phyloP scores from a whole-genome alignment of 1,140 invertebrate species.

The Rhyzopertha dominica region DNA sequence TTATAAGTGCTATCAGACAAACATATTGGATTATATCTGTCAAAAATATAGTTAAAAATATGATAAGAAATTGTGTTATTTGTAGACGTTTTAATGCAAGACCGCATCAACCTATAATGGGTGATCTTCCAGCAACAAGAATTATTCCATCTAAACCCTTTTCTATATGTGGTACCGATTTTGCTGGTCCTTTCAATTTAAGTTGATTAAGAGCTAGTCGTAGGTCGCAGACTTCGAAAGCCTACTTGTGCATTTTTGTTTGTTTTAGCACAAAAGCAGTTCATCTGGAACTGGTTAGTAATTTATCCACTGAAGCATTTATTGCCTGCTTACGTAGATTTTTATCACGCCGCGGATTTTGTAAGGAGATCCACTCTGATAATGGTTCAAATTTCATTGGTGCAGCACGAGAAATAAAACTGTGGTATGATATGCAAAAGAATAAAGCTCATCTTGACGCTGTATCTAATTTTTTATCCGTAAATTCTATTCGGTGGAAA shows the following conservation, averaged over 20 bases:
- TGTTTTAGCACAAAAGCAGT: slow-evolving; percentile 34
- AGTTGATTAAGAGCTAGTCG: slow-evolving; percentile 23
- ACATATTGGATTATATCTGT: too few species aligned
- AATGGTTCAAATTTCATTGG: slow-evolving; percentile 21
- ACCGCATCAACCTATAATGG: slow-evolving; percentile 39
- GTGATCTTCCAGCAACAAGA: slow-evolving; percentile 35
- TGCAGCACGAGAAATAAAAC: slow-evolving; percentile 6
- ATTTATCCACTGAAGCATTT: slow-evolving; percentile 24
- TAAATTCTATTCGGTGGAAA: too few species aligned
- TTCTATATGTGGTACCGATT: slow-evolving; percentile 34
- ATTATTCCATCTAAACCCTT: slow-evolving; percentile 32
- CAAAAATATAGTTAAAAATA: too few species aligned
- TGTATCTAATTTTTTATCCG: too few species aligned
- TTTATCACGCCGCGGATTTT: slow-evolving; percentile 28
- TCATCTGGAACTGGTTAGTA: slow-evolving; percentile 37
- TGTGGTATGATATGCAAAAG: too few species aligned
- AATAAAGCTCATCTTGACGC: too few species aligned
- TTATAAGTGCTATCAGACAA: too few species aligned
- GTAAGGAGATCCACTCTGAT: slow-evolving; percentile 26
- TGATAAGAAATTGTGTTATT: too few species aligned
- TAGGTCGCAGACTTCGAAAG: slow-evolving; percentile 17
- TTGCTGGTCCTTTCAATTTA: slow-evolving; percentile 34
- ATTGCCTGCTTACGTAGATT: slow-evolving; percentile 34
- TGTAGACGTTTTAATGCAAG: too few species aligned
- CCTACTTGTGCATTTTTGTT: slow-evolving; percentile 33